Conservation (phyloP, 2,113 vertebrate genomes). For the Pogona vitticeps region DNA sequence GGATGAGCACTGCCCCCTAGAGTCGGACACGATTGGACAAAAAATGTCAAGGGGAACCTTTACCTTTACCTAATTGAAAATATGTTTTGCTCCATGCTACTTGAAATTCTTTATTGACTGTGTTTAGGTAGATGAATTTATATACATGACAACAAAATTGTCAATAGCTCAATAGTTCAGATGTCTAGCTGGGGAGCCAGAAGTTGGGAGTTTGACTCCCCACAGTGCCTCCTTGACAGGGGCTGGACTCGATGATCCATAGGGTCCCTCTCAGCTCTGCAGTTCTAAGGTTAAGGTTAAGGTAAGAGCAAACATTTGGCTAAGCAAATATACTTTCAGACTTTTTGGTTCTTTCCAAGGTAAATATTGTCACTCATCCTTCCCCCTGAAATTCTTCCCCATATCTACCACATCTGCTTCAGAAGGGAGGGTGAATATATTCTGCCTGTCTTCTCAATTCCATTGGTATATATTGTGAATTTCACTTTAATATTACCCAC, state of each 20-base stretch:
- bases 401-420: background rate
- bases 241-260: too few species aligned
- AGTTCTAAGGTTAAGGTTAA: too few species aligned
- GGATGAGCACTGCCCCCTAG: too few species aligned
- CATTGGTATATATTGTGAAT: background rate
- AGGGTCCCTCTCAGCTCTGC: too few species aligned
- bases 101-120: slow-evolving; percentile 42
- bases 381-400: too few species aligned
- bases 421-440: background rate
- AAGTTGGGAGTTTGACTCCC: too few species aligned
- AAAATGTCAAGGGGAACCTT: too few species aligned
- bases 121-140: background rate
- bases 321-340: background rate
- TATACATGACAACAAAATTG: background rate
- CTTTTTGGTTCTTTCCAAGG: background rate
- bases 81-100: background rate
- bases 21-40: too few species aligned
- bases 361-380: background rate
- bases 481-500: background rate
- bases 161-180: too few species aligned
- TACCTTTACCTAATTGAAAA: background rate
- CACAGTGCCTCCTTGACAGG: too few species aligned
- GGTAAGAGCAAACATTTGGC: background rate
- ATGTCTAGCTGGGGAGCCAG: too few species aligned
- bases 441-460: background rate